Percentiles rank a stretch among this genome's conserved stretches.
Evolutionary conservation across 2,797 vertebrate species (phyloP).

Genomic region (Erpetoichthys calabaricus): DNA sequence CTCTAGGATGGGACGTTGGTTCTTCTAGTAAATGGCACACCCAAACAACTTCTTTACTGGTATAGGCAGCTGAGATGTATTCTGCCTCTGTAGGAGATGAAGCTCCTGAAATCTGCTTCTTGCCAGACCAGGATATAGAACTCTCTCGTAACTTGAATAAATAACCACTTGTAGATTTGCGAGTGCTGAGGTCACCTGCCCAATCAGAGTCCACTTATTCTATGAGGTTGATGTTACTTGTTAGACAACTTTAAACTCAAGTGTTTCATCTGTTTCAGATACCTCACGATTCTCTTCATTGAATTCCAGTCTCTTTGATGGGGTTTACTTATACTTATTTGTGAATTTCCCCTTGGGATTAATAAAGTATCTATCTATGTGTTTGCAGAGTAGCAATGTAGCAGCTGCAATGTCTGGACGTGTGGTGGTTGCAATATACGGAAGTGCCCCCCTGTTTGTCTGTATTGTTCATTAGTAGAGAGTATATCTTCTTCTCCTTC

Average conservation of each 20-base stretch:
- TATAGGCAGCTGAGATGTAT: conserved; percentile 1
- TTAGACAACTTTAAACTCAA: too few relatives aligned
- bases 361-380: too few relatives aligned
- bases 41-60: conserved; percentile 2
- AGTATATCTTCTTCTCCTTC: too few relatives aligned
- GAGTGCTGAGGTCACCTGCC: neutral
- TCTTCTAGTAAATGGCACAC: neutral
- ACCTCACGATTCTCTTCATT: neutral
- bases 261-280: conserved; percentile 6
- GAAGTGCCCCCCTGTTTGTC: too few relatives aligned
- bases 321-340: neutral
- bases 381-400: neutral
- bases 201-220: conserved; percentile 4
- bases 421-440: too few relatives aligned
- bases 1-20: too few relatives aligned
- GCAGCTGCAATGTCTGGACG: too few relatives aligned
- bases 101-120: neutral
- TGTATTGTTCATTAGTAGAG: too few relatives aligned
- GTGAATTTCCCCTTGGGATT: too few relatives aligned
- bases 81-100: conserved; percentile 3
- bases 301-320: neutral
- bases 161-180: neutral
- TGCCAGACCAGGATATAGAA: neutral
- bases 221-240: neutral
- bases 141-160: neutral